Conservation (phyloP, 2,888 invertebrate genomes). For the Lapara coniferarum region DNA sequence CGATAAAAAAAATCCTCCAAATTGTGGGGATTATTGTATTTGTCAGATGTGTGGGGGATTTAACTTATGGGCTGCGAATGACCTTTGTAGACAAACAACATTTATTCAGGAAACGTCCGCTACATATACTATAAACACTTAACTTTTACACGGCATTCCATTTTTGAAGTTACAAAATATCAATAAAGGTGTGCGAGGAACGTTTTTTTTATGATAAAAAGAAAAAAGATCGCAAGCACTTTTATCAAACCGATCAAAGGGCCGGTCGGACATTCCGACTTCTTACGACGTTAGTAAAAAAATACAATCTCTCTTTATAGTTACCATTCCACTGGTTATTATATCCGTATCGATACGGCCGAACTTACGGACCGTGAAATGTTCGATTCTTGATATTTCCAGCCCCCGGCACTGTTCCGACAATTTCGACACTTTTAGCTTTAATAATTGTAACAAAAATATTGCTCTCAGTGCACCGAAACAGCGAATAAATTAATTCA, state of each 20-base stretch:
- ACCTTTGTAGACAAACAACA: constrained; percentile 61
- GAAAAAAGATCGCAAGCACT: constrained; percentile 72
- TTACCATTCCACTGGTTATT: constrained; percentile 83
- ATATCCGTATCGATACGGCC: constrained; percentile 79
- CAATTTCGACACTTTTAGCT: constrained; percentile 32
- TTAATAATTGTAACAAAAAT: background rate
- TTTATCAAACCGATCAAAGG: constrained; percentile 83
- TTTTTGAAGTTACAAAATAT: constrained; percentile 58
- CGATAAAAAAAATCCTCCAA: constrained; percentile 80
- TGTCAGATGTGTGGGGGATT: constrained; percentile 67
- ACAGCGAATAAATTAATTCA: background rate
- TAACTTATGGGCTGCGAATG: constrained; percentile 71
- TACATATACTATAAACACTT: constrained; percentile 3
- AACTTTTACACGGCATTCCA: constrained; percentile 50
- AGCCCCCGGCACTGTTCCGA: constrained; percentile 65
- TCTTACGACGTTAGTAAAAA: constrained; percentile 83
- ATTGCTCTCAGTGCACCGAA: background rate
- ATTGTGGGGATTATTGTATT: constrained; percentile 78
- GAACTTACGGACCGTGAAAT: constrained; percentile 81
- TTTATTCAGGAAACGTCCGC: background rate
- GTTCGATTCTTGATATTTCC: constrained; percentile 71
- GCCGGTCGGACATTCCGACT: constrained; percentile 80
- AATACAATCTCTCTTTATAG: constrained; percentile 84
- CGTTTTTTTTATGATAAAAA: constrained; percentile 60
- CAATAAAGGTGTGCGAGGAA: constrained; percentile 67